A percentile compares a stretch with the other conserved stretches of the same genome.
These are phyloP conservation scores for Rhagoletis zephyria DNA, from an alignment of 1,140 invertebrate species.

Conservation along the genomic window DNA sequence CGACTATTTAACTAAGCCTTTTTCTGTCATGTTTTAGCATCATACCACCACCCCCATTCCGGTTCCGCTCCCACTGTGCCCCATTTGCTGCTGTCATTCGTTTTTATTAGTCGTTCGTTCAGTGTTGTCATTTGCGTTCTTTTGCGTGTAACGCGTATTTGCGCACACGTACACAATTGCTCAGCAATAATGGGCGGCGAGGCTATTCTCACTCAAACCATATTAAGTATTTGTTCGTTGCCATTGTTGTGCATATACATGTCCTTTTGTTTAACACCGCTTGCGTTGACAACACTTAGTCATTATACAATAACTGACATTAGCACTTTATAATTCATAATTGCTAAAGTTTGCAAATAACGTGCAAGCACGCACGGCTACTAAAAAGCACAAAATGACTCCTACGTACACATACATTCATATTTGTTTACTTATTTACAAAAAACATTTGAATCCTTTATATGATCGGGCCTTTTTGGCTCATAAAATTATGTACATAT, in stretches of 20 bases:
- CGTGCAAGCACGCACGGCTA: not conserved
- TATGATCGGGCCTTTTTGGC: not conserved
- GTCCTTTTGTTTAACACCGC: constrained; percentile 1
- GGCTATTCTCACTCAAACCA: not conserved
- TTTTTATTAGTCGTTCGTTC: constrained; percentile 23
- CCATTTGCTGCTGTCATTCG: constrained; percentile 46
- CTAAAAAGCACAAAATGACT: not conserved
- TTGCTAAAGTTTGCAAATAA: constrained; percentile 52
- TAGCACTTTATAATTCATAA: constrained; percentile 54
- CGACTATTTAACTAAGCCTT: not conserved
- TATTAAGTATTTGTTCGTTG: not conserved
- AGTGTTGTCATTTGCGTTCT: constrained; percentile 28
- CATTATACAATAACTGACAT: constrained; percentile 51
- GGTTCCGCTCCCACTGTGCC: not conserved
- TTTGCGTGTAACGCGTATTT: not conserved
- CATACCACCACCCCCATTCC: not conserved
- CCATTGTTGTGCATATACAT: not conserved
- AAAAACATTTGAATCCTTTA: not conserved
- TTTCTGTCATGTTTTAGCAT: not conserved
- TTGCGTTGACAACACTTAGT: constrained; percentile 49
- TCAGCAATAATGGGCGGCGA: not conserved
- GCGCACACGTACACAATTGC: not conserved
- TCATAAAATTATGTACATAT: constrained; percentile 2
- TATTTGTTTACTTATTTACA: too few relatives aligned
- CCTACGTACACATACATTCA: not conserved